Evolutionary conservation across 2,888 invertebrate species (phyloP).

Genomic region (Iphiclides podalirius): DNA sequence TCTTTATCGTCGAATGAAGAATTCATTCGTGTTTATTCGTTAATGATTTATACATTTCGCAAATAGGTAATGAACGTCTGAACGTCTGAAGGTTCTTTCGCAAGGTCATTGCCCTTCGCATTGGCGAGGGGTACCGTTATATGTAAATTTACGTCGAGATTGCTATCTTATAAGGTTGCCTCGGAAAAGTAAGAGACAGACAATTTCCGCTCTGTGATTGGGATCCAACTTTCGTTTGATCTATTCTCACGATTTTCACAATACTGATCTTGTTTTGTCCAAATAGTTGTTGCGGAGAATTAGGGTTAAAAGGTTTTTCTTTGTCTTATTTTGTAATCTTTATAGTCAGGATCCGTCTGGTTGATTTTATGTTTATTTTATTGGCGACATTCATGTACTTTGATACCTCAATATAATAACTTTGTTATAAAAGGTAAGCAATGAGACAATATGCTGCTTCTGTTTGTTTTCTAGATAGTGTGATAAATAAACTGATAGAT

Average conservation of each 20-base stretch:
- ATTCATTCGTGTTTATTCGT: conserved; percentile 1
- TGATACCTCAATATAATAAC: too few relatives aligned
- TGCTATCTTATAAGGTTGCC: conserved; percentile 1
- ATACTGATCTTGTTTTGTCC: not conserved
- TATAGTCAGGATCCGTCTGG: too few relatives aligned
- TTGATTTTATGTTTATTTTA: too few relatives aligned
- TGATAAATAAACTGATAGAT: too few relatives aligned
- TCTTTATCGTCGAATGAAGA: not conserved
- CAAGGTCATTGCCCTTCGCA: conserved; percentile 1
- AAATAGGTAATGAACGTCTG: not conserved
- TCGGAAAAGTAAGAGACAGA: conserved; percentile 3
- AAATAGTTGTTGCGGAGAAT: not conserved
- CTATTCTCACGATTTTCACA: not conserved
- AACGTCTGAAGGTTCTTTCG: conserved; percentile 1
- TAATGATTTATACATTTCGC: not conserved
- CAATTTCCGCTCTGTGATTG: conserved; percentile 12
- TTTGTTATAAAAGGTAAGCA: too few relatives aligned
- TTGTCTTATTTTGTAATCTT: too few relatives aligned
- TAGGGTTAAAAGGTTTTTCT: too few relatives aligned
- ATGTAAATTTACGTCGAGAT: conserved; percentile 8
- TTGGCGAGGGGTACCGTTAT: not conserved
- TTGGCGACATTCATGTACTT: too few relatives aligned
- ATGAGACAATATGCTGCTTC: too few relatives aligned
- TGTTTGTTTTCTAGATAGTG: too few relatives aligned
- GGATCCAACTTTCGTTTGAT: not conserved